Evolutionary conservation across 2,113 vertebrate genomes (phyloP), one percentile per base, ranked within the genome.

Genomic region (Actinemys pallida): DNA sequence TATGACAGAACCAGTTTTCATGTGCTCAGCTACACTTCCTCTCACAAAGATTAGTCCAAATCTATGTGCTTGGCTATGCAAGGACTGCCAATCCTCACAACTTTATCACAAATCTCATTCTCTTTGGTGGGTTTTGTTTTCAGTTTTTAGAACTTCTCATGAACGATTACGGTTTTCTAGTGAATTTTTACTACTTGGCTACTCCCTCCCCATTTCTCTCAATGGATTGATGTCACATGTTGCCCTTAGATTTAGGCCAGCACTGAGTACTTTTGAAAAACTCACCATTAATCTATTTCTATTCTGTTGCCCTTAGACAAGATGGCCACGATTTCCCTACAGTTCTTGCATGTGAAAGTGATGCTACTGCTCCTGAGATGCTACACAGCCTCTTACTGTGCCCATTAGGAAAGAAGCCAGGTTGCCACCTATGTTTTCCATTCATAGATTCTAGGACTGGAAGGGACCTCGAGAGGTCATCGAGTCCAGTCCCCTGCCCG

Each of bases 1-100:
- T 56, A 78, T 53, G 90, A 83, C 90, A 90, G 86, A 62, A 20
- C 22, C 56, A 24, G 53, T 82, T 91, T 86, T 42, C 92, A 80
- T 49, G 84, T 87, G 22, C 86, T 90, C 53, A 25, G 8, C 59
- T 81, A 35, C 31, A n/a, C 49, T 80, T 90, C 45, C 80, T 62
- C 49, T n/a, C n/a, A 11, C 84, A 6, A 31, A 49, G 47, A 0
- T 2, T 57, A 9, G 0, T 42, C 53, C 52, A 50, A 79, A 79
- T 0, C n/a, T 5, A 27, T 1, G 35, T 27, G 39, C 13, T 45
- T 69, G 90, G 72, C 20, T 85, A 45, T 3, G 0, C 86, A 16
- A 82, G 75, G 83, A 12, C 0, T 16, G 86, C 65, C 17, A 92
- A 22, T 83, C 59, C 62, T 20, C 56, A 65, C 75, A 22, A 59